These are phyloP conservation scores for Exaiptasia diaphana DNA, from an alignment of 64 coral and sea anemone genomes.

Conservation along the genomic window DNA sequence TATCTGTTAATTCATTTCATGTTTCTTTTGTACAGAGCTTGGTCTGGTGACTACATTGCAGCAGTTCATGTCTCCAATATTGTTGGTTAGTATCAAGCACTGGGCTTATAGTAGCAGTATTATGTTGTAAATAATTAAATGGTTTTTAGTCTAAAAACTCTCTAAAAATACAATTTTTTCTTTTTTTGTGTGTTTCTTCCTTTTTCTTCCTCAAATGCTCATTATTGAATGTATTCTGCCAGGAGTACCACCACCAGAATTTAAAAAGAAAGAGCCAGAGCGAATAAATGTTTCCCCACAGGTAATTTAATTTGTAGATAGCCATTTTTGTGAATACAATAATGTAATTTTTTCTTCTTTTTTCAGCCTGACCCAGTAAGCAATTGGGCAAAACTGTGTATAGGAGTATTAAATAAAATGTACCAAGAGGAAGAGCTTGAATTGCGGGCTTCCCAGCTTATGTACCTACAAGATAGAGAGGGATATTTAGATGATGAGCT, in stretches of 20 bases:
- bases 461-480: conserved; percentile 67
- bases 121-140: neutral
- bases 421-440: conserved; percentile 52
- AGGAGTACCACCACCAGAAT: conserved; percentile 61
- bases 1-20: no score
- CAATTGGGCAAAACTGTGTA: conserved; percentile 52
- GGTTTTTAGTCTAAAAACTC: neutral
- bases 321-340: neutral
- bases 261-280: neutral
- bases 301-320: conserved; percentile 13
- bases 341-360: neutral
- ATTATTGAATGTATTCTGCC: neutral
- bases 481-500: conserved; percentile 62
- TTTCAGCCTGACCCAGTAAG: conserved; percentile 31
- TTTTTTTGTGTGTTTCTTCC: neutral
- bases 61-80: conserved; percentile 63
- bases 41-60: conserved; percentile 64
- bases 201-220: neutral
- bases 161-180: neutral
- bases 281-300: conserved; percentile 24
- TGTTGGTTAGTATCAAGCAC: conserved; percentile 45
- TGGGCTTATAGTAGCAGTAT: neutral
- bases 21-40: conserved; percentile 17
- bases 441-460: conserved; percentile 38
- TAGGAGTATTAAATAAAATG: conserved; percentile 57